These are phyloP conservation scores for Drosophila anceps DNA, from an alignment of 2,888 invertebrate species.

Conservation along the genomic window DNA sequence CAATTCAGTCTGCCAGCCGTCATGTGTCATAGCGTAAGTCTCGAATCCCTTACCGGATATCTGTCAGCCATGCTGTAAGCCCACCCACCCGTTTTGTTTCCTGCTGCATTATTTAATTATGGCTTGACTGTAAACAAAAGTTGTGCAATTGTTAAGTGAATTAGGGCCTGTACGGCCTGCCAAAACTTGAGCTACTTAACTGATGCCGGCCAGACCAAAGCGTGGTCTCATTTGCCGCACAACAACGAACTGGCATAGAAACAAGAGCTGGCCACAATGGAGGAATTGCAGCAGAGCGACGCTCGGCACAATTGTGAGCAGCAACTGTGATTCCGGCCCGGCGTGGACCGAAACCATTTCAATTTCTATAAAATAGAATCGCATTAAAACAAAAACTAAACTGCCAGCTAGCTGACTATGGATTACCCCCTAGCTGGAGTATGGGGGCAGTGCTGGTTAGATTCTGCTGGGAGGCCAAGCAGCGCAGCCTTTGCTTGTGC, in stretches of 20 bases:
- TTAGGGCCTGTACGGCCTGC: constrained; percentile 25
- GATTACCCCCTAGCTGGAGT: neutral
- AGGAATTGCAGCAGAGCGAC: constrained; percentile 5
- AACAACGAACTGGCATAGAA: constrained; percentile 1
- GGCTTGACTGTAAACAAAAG: constrained; percentile 21
- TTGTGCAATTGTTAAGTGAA: constrained; percentile 47
- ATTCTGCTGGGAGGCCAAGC: too few species aligned
- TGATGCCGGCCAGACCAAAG: constrained; percentile 42
- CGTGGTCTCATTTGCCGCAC: constrained; percentile 22
- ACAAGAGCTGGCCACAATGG: constrained; percentile 4
- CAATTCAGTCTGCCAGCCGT: neutral
- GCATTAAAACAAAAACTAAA: constrained; percentile 47
- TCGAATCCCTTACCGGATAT: neutral
- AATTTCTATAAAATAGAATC: constrained; percentile 50
- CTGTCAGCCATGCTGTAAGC: neutral
- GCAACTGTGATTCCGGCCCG: constrained; percentile 36
- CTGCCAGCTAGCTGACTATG: constrained; percentile 23
- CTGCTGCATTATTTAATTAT: constrained; percentile 6
- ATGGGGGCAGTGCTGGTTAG: neutral
- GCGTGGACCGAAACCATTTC: constrained; percentile 35
- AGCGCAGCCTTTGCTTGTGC: constrained; percentile 1
- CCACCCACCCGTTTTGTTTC: too few species aligned
- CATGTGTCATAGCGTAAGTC: neutral
- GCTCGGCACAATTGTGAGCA: constrained; percentile 8
- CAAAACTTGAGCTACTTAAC: constrained; percentile 49